phyloP scores from a whole-genome alignment of 2,113 vertebrate species.

The Mesembrinibis cayennensis region DNA sequence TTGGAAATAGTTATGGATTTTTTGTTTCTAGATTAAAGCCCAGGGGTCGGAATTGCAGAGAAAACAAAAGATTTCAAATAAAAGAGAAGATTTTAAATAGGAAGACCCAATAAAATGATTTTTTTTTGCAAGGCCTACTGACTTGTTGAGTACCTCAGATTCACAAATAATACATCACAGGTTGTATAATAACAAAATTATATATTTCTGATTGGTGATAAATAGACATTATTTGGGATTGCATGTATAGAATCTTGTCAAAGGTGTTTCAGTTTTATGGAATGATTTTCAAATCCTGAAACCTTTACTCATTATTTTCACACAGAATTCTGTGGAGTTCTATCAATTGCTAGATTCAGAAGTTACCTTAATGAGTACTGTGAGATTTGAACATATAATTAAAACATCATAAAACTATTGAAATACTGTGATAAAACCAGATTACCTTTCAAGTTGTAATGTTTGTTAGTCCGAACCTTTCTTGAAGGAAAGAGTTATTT shows the following conservation, averaged over 20 bases:
- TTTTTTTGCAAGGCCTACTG: not conserved
- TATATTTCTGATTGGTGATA: not conserved
- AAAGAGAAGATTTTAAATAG: not conserved
- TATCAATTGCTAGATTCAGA: not conserved
- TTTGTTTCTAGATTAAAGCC: not conserved
- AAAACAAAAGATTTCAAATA: not conserved
- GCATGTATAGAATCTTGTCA: not conserved
- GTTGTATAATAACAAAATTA: not conserved
- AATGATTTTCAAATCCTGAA: not conserved
- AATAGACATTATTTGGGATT: not conserved
- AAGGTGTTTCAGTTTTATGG: not conserved
- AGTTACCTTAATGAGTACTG: not conserved
- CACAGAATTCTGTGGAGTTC: not conserved
- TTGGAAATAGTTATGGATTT: not conserved
- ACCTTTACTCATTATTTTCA: not conserved
- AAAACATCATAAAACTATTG: not conserved
- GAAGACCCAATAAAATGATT: not conserved
- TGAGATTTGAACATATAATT: not conserved
- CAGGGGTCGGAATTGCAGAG: not conserved
- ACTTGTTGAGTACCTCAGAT: not conserved
- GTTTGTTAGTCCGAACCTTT: not conserved
- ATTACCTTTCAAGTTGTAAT: not conserved
- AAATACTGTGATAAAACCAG: not conserved
- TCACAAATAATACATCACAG: not conserved
- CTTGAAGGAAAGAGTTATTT: not conserved